Evolutionary conservation across 2,888 invertebrate genomes (phyloP), one percentile per base, ranked within the genome.

Genomic region (Acronicta alni): DNA sequence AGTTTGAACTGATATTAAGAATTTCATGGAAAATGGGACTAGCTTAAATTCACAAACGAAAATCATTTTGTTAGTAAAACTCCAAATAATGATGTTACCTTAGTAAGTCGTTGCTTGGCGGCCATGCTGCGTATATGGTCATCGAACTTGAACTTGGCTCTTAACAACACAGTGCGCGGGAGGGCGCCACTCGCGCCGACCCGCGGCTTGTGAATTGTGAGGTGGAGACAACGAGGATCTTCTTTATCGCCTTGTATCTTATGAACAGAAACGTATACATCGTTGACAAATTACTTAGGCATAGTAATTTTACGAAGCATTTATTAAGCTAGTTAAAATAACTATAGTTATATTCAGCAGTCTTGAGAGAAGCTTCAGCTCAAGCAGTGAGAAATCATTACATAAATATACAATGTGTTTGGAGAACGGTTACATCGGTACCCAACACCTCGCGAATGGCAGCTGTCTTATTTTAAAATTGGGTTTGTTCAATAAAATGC

Each of bases 101-200:
- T 97, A 1, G 96, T 96, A 7, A 97, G 89, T 39, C 96, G 89
- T 89, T 99, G 99, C 84, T 99, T 99, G 20, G 99, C 99, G 16
- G 99, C 99, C 99, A 99, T 99, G 85, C 99, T 99, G 30, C 99
- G 95, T 75, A 99, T 99, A 86, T 99, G 99, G 93, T 99, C 99
- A 86, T 99, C 99, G 87, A 99, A 99, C 63, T 99, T 96, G 90
- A 99, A 99, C 89, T 97, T 98, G 10, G 98, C 98, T 4, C 97
- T 96, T 9, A 99, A 91, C n/a, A 98, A 89, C 0, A 98, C 97
- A 0, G 97, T 96, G 46, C 97, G 95, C 55, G 97, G 97, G 20
- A 96, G 92, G 0, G 96, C 95, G n/a, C 95, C 94, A 46, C 92
- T 87, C 3, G 93, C 92, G 10, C 95, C 95, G 0, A 94, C 94